phyloP scores from a whole-genome alignment of 2,888 invertebrate species.

The Laspeyria flexula region DNA sequence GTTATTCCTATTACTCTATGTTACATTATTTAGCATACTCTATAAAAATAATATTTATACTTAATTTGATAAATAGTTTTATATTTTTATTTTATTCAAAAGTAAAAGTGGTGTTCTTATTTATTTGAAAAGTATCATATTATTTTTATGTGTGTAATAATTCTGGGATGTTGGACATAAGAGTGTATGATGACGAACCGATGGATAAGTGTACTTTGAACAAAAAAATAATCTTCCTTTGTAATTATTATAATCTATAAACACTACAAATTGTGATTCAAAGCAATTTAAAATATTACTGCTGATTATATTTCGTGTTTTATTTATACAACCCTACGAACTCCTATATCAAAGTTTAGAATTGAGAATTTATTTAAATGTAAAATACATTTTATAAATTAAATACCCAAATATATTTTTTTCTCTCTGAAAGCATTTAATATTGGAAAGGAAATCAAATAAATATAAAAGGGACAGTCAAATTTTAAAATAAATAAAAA shows the following conservation, averaged over 20 bases:
- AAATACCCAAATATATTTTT: too few species aligned
- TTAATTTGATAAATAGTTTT: not conserved
- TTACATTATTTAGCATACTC: not conserved
- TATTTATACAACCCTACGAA: slow-evolving; percentile 41
- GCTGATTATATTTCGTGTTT: slow-evolving; percentile 80
- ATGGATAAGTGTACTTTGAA: slow-evolving; percentile 76
- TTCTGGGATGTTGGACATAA: slow-evolving; percentile 57
- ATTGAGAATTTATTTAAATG: too few species aligned
- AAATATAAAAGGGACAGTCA: too few species aligned
- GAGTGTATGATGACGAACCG: slow-evolving; percentile 57
- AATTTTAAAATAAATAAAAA: too few species aligned
- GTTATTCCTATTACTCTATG: slow-evolving; percentile 35
- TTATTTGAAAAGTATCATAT: too few species aligned
- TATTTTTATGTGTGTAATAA: slow-evolving; percentile 18
- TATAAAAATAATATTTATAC: not conserved
- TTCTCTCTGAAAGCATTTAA: too few species aligned
- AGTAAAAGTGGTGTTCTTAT: not conserved
- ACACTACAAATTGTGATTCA: slow-evolving; percentile 85
- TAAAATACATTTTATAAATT: too few species aligned
- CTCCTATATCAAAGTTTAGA: too few species aligned
- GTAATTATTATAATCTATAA: slow-evolving; percentile 85
- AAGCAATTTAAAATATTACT: slow-evolving; percentile 86
- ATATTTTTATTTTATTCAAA: not conserved
- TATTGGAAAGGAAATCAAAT: too few species aligned
- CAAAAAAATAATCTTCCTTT: slow-evolving; percentile 82